Conservation (phyloP, 2,888 invertebrate species). For the Oscheius sp. region DNA sequence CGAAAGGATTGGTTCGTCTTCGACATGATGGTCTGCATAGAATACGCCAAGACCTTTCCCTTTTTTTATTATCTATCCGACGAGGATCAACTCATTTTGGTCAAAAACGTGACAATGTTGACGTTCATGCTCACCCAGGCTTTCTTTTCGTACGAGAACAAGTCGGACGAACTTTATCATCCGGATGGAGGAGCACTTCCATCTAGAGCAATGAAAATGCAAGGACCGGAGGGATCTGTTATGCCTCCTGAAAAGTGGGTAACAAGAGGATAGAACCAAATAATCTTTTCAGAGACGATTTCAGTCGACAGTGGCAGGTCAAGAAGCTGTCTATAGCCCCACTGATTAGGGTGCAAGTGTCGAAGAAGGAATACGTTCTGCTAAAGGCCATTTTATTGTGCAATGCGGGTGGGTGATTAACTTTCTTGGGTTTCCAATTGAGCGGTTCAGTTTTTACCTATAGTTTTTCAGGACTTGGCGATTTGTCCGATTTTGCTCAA, state of each 20-base stretch:
- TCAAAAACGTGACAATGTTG: slow-evolving; percentile 29
- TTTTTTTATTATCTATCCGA: slow-evolving; percentile 47
- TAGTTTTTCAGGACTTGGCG: slow-evolving; percentile 37
- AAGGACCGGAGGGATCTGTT: not conserved
- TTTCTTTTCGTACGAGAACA: slow-evolving; percentile 50
- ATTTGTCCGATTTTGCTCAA: slow-evolving; percentile 39
- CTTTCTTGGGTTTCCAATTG: not conserved
- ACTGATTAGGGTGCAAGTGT: slow-evolving; percentile 24
- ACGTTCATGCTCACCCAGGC: slow-evolving; percentile 42
- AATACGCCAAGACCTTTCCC: slow-evolving; percentile 58
- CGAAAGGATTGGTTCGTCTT: slow-evolving; percentile 52
- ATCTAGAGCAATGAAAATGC: too few relatives aligned
- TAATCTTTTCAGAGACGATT: too few relatives aligned
- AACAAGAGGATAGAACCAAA: too few relatives aligned
- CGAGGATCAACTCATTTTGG: slow-evolving; percentile 32
- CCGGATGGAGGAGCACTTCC: slow-evolving; percentile 49
- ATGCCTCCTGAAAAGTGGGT: too few relatives aligned
- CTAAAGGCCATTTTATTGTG: slow-evolving; percentile 55
- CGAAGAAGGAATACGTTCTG: slow-evolving; percentile 53
- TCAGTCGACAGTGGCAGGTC: not conserved
- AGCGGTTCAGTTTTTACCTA: too few relatives aligned
- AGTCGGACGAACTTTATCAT: slow-evolving; percentile 45
- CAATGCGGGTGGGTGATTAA: slow-evolving; percentile 45
- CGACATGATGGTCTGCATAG: slow-evolving; percentile 49
- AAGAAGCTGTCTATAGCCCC: slow-evolving; percentile 23